phyloP scores from a whole-genome alignment of 1,140 invertebrate species.

The Campodea augens region DNA sequence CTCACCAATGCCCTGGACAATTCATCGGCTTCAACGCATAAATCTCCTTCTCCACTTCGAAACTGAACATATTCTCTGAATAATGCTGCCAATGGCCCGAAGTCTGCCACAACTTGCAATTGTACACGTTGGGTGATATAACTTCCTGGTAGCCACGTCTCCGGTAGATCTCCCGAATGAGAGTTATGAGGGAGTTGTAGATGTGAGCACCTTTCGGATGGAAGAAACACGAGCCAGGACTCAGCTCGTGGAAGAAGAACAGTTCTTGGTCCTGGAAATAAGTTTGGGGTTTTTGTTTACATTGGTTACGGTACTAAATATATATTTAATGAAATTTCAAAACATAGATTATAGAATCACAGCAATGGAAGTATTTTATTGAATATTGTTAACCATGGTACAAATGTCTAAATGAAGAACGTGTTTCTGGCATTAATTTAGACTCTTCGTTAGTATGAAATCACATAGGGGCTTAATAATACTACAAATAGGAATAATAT shows the following conservation, averaged over 20 bases:
- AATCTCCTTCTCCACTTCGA: slow-evolving; percentile 94
- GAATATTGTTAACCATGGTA: no score
- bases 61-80: slow-evolving; percentile 89
- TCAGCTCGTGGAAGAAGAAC: slow-evolving; percentile 96
- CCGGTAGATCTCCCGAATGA: slow-evolving; percentile 76
- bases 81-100: slow-evolving; percentile 99
- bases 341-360: no score
- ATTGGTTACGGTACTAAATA: no score
- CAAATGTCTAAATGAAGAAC: no score
- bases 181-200: slow-evolving; percentile 80
- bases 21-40: slow-evolving; percentile 99
- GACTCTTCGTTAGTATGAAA: no score
- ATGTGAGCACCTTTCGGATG: slow-evolving; percentile 89
- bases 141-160: slow-evolving; percentile 94
- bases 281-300: no score
- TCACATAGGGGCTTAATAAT: no score
- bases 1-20: slow-evolving; percentile 88
- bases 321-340: no score
- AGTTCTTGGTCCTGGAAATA: slow-evolving; percentile 75
- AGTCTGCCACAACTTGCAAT: slow-evolving; percentile 89
- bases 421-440: no score
- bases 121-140: slow-evolving; percentile 91
- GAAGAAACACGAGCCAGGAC: slow-evolving; percentile 97
- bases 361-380: no score
- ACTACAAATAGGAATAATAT: no score